Conservation (phyloP, 2,113 vertebrate genomes). For the Etia nguti region DNA sequence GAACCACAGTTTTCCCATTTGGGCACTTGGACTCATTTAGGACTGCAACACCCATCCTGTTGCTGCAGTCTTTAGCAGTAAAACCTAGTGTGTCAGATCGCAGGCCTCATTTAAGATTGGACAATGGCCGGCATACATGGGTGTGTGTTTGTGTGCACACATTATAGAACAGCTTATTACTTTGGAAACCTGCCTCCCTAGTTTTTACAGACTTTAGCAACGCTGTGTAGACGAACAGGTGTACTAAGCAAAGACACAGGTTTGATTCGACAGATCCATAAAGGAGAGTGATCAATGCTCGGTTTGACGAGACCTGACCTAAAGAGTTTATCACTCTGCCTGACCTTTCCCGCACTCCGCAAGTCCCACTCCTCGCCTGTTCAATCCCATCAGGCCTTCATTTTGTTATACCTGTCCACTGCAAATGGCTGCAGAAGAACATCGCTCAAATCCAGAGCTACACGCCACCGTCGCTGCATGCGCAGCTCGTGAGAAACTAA, state of each 20-base stretch:
- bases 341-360: constrained; percentile 44
- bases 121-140: background rate
- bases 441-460: background rate
- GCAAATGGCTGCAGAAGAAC: background rate
- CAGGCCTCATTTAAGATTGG: constrained; percentile 45
- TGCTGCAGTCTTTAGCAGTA: constrained; percentile 36
- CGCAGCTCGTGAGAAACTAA: background rate
- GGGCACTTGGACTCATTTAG: constrained; percentile 49
- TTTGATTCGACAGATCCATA: constrained; percentile 62
- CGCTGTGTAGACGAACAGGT: constrained; percentile 46
- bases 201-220: constrained; percentile 3
- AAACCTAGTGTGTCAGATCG: constrained; percentile 30
- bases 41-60: constrained; percentile 28
- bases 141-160: background rate
- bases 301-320: constrained; percentile 52
- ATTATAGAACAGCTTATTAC: background rate
- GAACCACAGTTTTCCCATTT: constrained; percentile 47
- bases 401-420: constrained; percentile 4
- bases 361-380: background rate
- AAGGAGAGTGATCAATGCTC: constrained; percentile 61
- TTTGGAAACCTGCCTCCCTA: background rate
- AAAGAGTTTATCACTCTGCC: constrained; percentile 62
- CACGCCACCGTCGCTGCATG: background rate
- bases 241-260: constrained; percentile 42
- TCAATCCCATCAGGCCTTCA: constrained; percentile 19